These are phyloP conservation scores for Drosophila paulistorum DNA, from an alignment of 1,140 invertebrate species.

Conservation along the genomic window DNA sequence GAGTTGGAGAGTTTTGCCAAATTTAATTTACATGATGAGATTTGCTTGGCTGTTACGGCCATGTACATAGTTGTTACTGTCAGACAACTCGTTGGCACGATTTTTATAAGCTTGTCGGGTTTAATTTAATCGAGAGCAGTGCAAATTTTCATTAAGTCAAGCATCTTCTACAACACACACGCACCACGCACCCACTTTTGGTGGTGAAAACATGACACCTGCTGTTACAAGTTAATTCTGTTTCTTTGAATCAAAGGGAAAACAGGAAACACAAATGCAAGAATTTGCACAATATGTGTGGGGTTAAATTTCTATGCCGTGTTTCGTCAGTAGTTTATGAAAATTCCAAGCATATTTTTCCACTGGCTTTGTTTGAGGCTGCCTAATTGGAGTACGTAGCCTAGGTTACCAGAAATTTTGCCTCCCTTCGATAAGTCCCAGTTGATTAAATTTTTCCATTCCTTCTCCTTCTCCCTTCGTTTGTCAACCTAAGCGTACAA, in stretches of 20 bases:
- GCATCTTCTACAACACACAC: conserved; percentile 21
- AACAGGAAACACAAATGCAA: conserved; percentile 8
- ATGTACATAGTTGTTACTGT: conserved; percentile 42
- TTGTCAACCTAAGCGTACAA: conserved; percentile 33
- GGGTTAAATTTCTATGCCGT: conserved; percentile 5
- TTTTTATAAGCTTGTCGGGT: conserved; percentile 73
- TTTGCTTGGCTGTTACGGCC: conserved; percentile 64
- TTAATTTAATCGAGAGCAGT: conserved; percentile 71
- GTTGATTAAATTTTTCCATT: conserved; percentile 66
- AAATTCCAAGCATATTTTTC: conserved; percentile 47
- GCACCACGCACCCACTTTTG: conserved; percentile 20
- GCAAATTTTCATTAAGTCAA: conserved; percentile 70
- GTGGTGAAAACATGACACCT: conserved; percentile 39
- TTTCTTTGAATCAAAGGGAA: background rate
- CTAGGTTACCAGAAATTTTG: conserved; percentile 26
- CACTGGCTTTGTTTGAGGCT: background rate
- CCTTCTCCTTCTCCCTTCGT: background rate
- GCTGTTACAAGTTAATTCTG: conserved; percentile 51
- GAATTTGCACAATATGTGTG: conserved; percentile 51
- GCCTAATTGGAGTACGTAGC: conserved; percentile 52
- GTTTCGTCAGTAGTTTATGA: conserved; percentile 45
- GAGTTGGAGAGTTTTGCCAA: conserved; percentile 61
- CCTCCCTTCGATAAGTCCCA: conserved; percentile 14
- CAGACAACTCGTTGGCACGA: conserved; percentile 72
- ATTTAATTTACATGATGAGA: conserved; percentile 81